These are phyloP conservation scores for Ciconia maguari DNA, from an alignment of 2,113 vertebrate species.

Conservation along the genomic window DNA sequence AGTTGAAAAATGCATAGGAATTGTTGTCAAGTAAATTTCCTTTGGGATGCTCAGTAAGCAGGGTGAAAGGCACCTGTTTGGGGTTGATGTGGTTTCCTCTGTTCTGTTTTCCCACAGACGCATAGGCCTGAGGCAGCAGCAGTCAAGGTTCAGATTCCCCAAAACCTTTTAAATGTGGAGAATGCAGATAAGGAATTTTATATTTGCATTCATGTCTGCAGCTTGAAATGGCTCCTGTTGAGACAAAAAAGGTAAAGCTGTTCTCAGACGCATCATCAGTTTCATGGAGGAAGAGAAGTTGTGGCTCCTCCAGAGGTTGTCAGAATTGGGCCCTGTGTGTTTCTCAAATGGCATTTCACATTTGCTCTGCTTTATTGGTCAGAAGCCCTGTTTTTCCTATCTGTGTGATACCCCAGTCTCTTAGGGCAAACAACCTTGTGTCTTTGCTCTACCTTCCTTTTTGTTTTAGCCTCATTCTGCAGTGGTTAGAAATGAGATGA, in stretches of 20 bases:
- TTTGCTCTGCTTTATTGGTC: background rate
- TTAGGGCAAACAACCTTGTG: background rate
- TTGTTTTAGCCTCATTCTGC: background rate
- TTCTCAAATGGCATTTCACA: background rate
- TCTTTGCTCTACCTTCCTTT: background rate
- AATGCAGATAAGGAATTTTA: background rate
- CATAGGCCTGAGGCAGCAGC: background rate
- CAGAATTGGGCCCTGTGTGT: background rate
- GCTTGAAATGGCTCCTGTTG: background rate
- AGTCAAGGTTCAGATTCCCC: background rate
- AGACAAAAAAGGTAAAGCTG: background rate
- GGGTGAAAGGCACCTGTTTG: background rate
- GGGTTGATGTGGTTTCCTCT: background rate
- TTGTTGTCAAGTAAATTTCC: background rate
- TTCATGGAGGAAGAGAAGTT: background rate
- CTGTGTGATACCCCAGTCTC: background rate
- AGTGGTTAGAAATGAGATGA: background rate
- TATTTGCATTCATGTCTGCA: background rate
- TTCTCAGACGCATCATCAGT: background rate
- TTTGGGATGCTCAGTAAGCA: background rate
- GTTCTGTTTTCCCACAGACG: background rate
- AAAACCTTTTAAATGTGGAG: background rate
- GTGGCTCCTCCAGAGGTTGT: background rate
- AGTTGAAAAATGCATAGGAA: background rate
- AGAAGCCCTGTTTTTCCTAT: background rate